Conservation (phyloP, 2,888 invertebrate genomes). For the Drosophila infuscata region DNA sequence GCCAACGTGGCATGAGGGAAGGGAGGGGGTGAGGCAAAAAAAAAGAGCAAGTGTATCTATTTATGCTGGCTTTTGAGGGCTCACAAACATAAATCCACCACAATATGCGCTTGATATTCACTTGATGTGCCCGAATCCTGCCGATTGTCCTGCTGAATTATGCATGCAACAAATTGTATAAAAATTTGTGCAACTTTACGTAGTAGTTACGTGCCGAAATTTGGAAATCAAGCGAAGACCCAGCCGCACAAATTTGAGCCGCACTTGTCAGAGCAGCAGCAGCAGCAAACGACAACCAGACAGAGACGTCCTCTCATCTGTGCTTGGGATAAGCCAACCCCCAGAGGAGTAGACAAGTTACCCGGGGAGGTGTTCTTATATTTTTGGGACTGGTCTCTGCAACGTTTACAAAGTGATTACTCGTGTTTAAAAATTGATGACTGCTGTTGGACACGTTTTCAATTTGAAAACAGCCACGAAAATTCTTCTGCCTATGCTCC, state of each 20-base stretch:
- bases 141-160: conserved; percentile 75
- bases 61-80: conserved; percentile 3
- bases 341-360: conserved; percentile 37
- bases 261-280: conserved; percentile 60
- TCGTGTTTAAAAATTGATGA: conserved; percentile 83
- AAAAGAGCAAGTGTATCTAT: conserved; percentile 15
- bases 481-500: conserved; percentile 25
- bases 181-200: conserved; percentile 81
- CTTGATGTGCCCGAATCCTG: conserved; percentile 52
- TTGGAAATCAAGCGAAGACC: conserved; percentile 66
- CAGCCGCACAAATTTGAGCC: conserved; percentile 65
- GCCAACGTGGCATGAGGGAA: not conserved
- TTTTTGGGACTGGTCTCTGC: conserved; percentile 30
- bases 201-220: conserved; percentile 81
- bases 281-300: conserved; percentile 37
- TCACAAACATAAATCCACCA: conserved; percentile 74
- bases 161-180: conserved; percentile 83
- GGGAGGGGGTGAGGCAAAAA: not conserved
- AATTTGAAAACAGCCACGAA: conserved; percentile 69
- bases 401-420: conserved; percentile 83
- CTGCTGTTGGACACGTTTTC: conserved; percentile 82
- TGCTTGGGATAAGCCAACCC: conserved; percentile 60
- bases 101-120: conserved; percentile 60
- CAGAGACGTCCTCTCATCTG: conserved; percentile 1
- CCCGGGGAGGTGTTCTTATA: conserved; percentile 8